Evolutionary conservation across 1,140 invertebrate genomes (phyloP), one percentile per base, ranked within the genome.

Genomic region (Penaeus chinensis): DNA sequence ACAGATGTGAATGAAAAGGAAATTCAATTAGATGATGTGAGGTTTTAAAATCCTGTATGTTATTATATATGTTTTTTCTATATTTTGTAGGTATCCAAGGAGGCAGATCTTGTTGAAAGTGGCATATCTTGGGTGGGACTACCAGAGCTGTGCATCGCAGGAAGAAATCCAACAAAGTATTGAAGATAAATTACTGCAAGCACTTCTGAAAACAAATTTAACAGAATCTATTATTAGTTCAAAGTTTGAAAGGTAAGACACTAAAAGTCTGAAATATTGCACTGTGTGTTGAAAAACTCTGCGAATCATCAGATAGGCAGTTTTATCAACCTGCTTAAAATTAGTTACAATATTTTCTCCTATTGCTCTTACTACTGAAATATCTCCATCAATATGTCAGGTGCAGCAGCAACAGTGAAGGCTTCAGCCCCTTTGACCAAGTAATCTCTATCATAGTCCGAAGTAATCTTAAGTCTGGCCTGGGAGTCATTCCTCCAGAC

Each of bases 101-200:
- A 60, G 77, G 27, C 47, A 79, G 37, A 24, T 79, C 16, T 47
- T 79, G 3, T 37, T 79, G 77, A 79, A 79, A 27, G 61, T 79
- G 54, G 77, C 22, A n/a, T 79, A 79, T 60, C 77, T 79, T 24
- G 47, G 77, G 24, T 79, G 77, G 77, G 47, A 79, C 47, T 79
- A 79, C 77, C 77, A 79, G 22, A 79, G 77, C 47, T 79, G 47
- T 79, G 77, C 77, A 24, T 79, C 77, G 13, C 77, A 79, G 11
- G 47, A 60, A n/a, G 77, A 79, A 19, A 79, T 79, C 54, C 77
- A 79, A 60, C 54, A 79, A 60, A 79, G 22, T 60, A 27, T 79
- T 79, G 77, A 79, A 60, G 77, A 79, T 61, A 79, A 79, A 79
- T 60, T 79, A 47, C 13, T 79, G 77, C 77, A 79, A 20, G 77